A percentile compares a stretch with the other conserved stretches of the same genome.
Conservation (phyloP, 2,113 vertebrate species). For the Chiloscyllium plagiosum region DNA sequence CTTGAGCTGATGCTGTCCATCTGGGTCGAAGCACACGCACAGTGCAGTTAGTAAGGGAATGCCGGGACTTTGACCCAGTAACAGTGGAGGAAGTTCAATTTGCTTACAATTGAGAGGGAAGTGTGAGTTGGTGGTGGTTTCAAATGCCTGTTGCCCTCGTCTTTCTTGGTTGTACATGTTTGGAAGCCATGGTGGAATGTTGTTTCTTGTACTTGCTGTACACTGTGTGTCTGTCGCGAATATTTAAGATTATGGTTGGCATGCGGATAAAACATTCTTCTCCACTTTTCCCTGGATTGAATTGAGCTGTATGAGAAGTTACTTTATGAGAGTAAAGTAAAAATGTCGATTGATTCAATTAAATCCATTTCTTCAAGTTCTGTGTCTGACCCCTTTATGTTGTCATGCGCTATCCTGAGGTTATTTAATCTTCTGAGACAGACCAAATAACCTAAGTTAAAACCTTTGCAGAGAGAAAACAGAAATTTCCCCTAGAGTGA, state of each 20-base stretch:
- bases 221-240: neutral
- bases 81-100: neutral
- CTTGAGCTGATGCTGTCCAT: too few species aligned
- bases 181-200: neutral
- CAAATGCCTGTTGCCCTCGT: too few species aligned
- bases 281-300: neutral
- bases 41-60: too few species aligned
- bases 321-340: neutral
- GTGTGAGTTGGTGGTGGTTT: neutral
- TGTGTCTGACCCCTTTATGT: neutral
- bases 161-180: too few species aligned
- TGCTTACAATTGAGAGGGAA: neutral
- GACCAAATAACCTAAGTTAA: neutral
- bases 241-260: neutral
- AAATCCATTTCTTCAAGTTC: neutral
- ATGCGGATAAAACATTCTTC: neutral
- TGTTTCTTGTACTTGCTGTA: neutral
- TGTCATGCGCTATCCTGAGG: neutral
- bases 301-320: neutral
- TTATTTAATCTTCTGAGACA: neutral
- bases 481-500: neutral
- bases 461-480: neutral
- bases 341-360: neutral
- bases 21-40: too few species aligned
- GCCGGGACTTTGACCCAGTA: neutral